These are phyloP conservation scores for Zapus hudsonius DNA, from an alignment of 2,113 vertebrate genomes.

Conservation along the genomic window DNA sequence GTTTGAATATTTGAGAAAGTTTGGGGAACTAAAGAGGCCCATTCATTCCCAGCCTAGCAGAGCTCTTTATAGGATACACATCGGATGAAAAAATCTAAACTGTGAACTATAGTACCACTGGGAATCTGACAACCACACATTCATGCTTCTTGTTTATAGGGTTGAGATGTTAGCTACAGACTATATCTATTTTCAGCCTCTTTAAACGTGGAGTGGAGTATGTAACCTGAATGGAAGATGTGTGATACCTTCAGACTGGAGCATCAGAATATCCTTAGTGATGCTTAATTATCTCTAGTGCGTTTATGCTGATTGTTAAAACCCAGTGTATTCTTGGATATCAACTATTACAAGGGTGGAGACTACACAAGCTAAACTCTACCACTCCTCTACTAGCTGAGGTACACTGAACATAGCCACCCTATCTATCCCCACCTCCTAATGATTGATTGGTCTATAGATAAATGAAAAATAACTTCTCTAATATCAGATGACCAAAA, in stretches of 20 bases:
- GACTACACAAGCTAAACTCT: not conserved
- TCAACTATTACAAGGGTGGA: not conserved
- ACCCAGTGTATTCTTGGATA: not conserved
- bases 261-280: not conserved
- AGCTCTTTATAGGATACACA: not conserved
- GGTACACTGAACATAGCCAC: not conserved
- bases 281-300: not conserved
- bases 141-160: not conserved
- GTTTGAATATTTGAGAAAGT: not conserved
- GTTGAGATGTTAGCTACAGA: not conserved
- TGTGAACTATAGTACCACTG: not conserved
- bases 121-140: not conserved
- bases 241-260: not conserved
- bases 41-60: not conserved
- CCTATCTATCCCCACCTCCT: not conserved
- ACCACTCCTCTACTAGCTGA: not conserved
- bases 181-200: not conserved
- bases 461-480: not conserved
- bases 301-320: not conserved
- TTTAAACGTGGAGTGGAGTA: not conserved
- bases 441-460: not conserved
- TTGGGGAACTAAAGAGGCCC: not conserved
- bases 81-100: constrained; percentile 1
- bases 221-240: not conserved
- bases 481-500: not conserved